These are phyloP conservation scores for Caenorhabditis wallacei DNA, from an alignment of 2,888 invertebrate species.

Conservation along the genomic window DNA sequence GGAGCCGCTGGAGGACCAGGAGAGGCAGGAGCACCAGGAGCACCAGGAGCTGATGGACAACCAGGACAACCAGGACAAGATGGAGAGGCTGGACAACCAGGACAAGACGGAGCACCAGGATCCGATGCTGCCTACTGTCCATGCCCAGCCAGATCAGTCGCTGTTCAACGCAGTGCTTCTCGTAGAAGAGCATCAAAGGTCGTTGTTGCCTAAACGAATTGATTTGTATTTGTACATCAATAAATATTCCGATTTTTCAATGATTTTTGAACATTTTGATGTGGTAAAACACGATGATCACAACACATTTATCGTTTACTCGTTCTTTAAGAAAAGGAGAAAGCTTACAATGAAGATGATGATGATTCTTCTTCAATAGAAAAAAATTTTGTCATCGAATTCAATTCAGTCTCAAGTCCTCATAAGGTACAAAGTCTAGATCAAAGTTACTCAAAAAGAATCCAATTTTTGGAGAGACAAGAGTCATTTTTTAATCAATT, in stretches of 20 bases:
- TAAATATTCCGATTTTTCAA: constrained; percentile 14
- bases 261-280: background rate
- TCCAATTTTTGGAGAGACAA: too few relatives aligned
- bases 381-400: too few relatives aligned
- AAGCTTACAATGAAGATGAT: too few relatives aligned
- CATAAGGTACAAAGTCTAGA: too few relatives aligned
- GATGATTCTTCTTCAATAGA: too few relatives aligned
- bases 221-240: constrained; percentile 38
- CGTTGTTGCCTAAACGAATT: constrained; percentile 36
- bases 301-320: too few relatives aligned
- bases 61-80: constrained; percentile 63
- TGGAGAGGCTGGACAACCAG: constrained; percentile 63
- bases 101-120: constrained; percentile 69
- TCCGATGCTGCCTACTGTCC: constrained; percentile 71
- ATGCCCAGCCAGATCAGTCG: constrained; percentile 63
- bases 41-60: constrained; percentile 63
- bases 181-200: constrained; percentile 54
- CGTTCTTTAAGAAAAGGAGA: too few relatives aligned
- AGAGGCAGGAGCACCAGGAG: constrained; percentile 66
- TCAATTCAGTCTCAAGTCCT: too few relatives aligned
- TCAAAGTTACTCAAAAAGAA: too few relatives aligned
- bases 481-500: background rate
- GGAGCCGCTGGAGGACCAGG: constrained; percentile 69
- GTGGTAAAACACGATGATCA: background rate
- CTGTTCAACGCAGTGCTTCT: constrained; percentile 50